Percentiles rank a stretch among this genome's conserved stretches.
phyloP scores from a whole-genome alignment of 1,140 invertebrate genomes.

The Coenobita brevimanus region DNA sequence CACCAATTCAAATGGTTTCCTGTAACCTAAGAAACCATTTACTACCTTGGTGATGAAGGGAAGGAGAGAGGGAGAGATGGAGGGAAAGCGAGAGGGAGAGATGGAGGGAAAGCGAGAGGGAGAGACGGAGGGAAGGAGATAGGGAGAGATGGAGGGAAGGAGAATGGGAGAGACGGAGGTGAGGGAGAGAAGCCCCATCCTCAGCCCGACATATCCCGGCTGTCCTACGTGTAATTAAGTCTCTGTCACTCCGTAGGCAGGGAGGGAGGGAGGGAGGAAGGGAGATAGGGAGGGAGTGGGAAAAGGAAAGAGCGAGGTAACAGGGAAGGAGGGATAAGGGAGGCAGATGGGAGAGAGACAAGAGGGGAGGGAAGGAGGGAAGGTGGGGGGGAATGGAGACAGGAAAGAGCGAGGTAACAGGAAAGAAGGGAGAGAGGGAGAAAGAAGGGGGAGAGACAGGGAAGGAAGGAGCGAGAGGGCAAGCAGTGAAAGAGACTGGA shows the following conservation, averaged over 20 bases:
- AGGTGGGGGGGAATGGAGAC: too few relatives aligned
- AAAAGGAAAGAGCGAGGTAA: too few relatives aligned
- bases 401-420: too few relatives aligned
- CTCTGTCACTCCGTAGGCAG: background rate
- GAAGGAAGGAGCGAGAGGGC: background rate
- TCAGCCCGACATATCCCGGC: too few relatives aligned
- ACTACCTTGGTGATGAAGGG: too few relatives aligned
- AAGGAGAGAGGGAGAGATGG: background rate
- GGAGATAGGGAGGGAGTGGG: background rate
- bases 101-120: background rate
- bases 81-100: background rate
- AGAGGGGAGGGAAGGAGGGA: too few relatives aligned
- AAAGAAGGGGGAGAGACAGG: background rate
- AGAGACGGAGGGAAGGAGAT: background rate
- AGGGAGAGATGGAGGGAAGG: background rate
- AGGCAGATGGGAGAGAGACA: background rate
- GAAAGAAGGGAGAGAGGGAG: background rate
- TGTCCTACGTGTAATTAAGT: too few relatives aligned
- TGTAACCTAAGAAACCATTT: too few relatives aligned
- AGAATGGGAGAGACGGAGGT: too few relatives aligned
- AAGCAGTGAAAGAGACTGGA: background rate
- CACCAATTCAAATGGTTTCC: too few relatives aligned
- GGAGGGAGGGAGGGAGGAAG: background rate
- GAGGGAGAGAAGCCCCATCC: too few relatives aligned
- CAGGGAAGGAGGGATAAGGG: too few relatives aligned